Base-by-base conservation (phyloP, 2,113 vertebrate genomes). In the Orientallactaga bullata region DNA sequence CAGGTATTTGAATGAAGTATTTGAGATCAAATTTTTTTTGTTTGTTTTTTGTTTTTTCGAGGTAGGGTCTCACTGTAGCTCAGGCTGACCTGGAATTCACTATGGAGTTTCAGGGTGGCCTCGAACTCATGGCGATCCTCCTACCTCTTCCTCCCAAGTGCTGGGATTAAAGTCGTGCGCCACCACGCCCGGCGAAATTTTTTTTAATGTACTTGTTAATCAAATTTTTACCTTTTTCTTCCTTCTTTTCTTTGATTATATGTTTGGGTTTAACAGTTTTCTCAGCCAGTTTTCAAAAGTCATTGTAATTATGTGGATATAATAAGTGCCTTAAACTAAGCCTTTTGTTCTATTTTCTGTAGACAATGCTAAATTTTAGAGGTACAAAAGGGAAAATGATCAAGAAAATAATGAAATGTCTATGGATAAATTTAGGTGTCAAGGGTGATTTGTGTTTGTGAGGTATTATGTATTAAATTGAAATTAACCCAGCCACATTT, bases 1-100 rank as follows among this genome's bases (percentile, higher is more conserved):
- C 30, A 91, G 26, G 81, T 89, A 35, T 63, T 95, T 84, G 12
- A 78, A 77, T 73, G 51, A 51, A 88, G n/a, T 79, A 88, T 18
- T 91, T 13, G 47, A 17, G 68, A 61, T 84, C 12, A 81, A n/a
- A n/a, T n/a, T n/a, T n/a, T n/a, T n/a, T n/a, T n/a, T n/a, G n/a
- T n/a, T n/a, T n/a, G n/a, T n/a, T n/a, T n/a, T n/a, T n/a, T n/a
- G n/a, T n/a, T n/a, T n/a, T n/a, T n/a, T n/a, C n/a, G n/a, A n/a
- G n/a, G n/a, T n/a, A n/a, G n/a, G n/a, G n/a, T n/a, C n/a, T n/a
- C n/a, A n/a, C n/a, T n/a, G n/a, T n/a, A n/a, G n/a, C n/a, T n/a
- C n/a, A n/a, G n/a, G n/a, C n/a, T n/a, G n/a, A n/a, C n/a, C n/a
- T n/a, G n/a, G n/a, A n/a, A n/a, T n/a, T n/a, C n/a, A n/a, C n/a